Evolutionary conservation across 2,113 vertebrate genomes (phyloP).

Genomic region (Chionodraco myersi): DNA sequence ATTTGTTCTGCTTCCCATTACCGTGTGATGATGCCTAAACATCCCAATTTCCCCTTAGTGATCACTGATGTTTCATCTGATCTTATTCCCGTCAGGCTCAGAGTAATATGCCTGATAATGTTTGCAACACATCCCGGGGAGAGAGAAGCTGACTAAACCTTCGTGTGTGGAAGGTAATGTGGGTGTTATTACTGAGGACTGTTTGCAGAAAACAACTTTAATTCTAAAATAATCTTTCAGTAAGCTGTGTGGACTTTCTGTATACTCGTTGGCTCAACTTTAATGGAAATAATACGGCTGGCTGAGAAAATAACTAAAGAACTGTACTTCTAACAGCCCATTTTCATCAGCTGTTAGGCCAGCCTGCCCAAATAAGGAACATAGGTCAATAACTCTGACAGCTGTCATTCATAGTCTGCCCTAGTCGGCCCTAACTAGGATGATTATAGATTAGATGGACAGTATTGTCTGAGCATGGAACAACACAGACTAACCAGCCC

Average conservation of each 20-base stretch:
- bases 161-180: not conserved
- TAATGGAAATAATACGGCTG: not conserved
- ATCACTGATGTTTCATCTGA: conserved; percentile 13
- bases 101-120: conserved; percentile 3
- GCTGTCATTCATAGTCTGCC: conserved; percentile 43
- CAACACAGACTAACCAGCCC: not conserved
- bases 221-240: not conserved
- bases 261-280: not conserved
- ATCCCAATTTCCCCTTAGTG: conserved; percentile 1
- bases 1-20: conserved; percentile 25
- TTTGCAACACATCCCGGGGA: not conserved
- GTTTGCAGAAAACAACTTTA: not conserved
- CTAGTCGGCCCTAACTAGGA: conserved; percentile 12
- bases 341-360: conserved; percentile 13
- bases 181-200: not conserved
- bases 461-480: conserved; percentile 38
- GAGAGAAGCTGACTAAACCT: not conserved
- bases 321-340: not conserved
- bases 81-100: conserved; percentile 7
- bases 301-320: not conserved
- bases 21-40: conserved; percentile 22
- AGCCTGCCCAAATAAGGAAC: conserved; percentile 32
- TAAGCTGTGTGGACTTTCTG: not conserved
- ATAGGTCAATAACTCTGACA: conserved; percentile 50
- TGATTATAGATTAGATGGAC: conserved; percentile 45